A percentile compares a stretch with the other conserved stretches of the same genome.
Conservation (phyloP, 2,797 vertebrate species). For the Helarctos malayanus region DNA sequence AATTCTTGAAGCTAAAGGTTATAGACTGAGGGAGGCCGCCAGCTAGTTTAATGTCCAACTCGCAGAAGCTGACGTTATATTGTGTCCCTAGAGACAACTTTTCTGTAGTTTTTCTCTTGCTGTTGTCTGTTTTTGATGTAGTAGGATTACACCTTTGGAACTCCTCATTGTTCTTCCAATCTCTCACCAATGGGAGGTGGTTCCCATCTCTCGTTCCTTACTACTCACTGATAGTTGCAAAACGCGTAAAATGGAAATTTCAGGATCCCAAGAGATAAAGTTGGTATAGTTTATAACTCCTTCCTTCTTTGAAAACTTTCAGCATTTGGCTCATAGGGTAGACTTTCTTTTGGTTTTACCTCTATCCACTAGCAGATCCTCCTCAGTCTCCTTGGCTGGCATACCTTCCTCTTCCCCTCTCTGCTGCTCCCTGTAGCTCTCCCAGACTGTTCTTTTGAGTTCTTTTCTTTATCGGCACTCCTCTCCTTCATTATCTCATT, state of each 20-base stretch:
- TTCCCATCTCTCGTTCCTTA: not conserved
- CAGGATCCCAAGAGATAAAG: not conserved
- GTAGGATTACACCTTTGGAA: not conserved
- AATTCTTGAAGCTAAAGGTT: not conserved
- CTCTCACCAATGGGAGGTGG: not conserved
- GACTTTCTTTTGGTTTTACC: not conserved
- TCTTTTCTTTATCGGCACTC: not conserved
- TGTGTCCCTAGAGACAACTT: not conserved
- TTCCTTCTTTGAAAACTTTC: not conserved
- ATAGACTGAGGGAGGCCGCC: not conserved
- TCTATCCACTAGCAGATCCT: not conserved
- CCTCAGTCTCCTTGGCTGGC: not conserved
- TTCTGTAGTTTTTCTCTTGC: not conserved
- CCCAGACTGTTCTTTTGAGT: not conserved
- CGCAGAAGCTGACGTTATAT: not conserved
- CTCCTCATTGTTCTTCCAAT: not conserved
- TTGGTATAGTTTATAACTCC: not conserved
- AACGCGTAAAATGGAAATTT: slow-evolving; percentile 48
- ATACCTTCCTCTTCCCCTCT: not conserved
- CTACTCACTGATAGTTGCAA: not conserved
- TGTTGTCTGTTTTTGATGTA: not conserved
- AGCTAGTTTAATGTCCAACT: not conserved
- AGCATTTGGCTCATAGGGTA: not conserved
- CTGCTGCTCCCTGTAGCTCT: not conserved
- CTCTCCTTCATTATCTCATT: not conserved